These are phyloP conservation scores for Parambassis ranga DNA, from an alignment of 2,797 vertebrate genomes.

Conservation along the genomic window DNA sequence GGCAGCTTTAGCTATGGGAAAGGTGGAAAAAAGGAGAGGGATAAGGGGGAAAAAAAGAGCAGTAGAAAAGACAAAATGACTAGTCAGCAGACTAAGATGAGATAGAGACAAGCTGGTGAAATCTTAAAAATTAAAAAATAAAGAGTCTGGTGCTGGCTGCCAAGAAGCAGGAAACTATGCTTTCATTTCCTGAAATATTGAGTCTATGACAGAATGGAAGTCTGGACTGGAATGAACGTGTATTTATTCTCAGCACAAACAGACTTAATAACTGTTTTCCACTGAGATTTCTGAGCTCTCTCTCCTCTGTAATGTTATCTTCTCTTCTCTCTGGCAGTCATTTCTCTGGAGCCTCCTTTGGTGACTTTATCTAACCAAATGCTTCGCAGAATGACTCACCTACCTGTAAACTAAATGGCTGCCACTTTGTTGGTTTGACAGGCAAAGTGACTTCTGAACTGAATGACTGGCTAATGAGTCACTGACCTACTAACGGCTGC, in stretches of 20 bases:
- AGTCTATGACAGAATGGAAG: constrained; percentile 57
- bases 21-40: not conserved
- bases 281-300: not conserved
- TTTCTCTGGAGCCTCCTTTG: not conserved
- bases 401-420: constrained; percentile 19
- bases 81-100: constrained; percentile 27
- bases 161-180: constrained; percentile 41
- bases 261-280: constrained; percentile 34
- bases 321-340: not conserved
- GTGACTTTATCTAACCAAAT: not conserved
- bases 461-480: constrained; percentile 54
- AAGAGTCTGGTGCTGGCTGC: not conserved
- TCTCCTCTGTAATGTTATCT: not conserved
- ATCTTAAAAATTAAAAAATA: constrained; percentile 14
- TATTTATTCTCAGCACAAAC: constrained; percentile 33
- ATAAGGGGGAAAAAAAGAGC: not conserved
- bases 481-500: constrained; percentile 63
- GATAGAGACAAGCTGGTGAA: constrained; percentile 19
- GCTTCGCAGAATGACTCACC: constrained; percentile 9
- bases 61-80: constrained; percentile 34
- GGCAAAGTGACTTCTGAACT: constrained; percentile 36
- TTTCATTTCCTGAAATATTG: constrained; percentile 56
- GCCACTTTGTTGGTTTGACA: constrained; percentile 25
- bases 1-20: constrained; percentile 27
- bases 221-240: constrained; percentile 10